These are phyloP conservation scores for Apamea epomidion DNA, from an alignment of 2,888 invertebrate species.

Conservation along the genomic window DNA sequence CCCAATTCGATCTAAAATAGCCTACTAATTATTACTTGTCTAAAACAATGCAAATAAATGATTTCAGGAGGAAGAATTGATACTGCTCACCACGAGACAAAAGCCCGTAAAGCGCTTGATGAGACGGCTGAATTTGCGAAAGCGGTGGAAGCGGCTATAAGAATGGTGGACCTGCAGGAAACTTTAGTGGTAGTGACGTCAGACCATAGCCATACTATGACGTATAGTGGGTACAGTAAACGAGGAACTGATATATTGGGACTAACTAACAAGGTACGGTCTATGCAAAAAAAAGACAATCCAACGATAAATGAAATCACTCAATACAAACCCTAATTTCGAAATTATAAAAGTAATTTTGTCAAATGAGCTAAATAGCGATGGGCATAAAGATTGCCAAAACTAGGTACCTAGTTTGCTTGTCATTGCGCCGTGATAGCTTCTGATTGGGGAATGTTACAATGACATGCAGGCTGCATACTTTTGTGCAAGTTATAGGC, in stretches of 20 bases:
- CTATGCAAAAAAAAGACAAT: neutral
- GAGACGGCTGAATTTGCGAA: constrained; percentile 95
- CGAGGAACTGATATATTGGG: constrained; percentile 89
- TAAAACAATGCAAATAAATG: neutral
- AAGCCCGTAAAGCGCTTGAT: constrained; percentile 92
- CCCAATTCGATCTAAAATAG: neutral
- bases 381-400: too few species aligned
- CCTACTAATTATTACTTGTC: neutral
- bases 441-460: neutral
- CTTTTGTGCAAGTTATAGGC: neutral
- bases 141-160: constrained; percentile 92
- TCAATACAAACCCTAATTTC: too few species aligned
- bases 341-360: too few species aligned
- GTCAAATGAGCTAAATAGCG: too few species aligned
- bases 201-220: constrained; percentile 95
- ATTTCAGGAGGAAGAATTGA: constrained; percentile 92
- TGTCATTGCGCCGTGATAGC: neutral
- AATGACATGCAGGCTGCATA: neutral
- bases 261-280: constrained; percentile 78
- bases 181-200: constrained; percentile 95
- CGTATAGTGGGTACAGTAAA: constrained; percentile 93
- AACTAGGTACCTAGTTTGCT: neutral
- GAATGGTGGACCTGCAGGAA: constrained; percentile 91
- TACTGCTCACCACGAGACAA: constrained; percentile 93
- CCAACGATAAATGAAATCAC: too few species aligned